Base-by-base conservation (phyloP, 2,797 vertebrate genomes). In the Eospalax fontanierii region DNA sequence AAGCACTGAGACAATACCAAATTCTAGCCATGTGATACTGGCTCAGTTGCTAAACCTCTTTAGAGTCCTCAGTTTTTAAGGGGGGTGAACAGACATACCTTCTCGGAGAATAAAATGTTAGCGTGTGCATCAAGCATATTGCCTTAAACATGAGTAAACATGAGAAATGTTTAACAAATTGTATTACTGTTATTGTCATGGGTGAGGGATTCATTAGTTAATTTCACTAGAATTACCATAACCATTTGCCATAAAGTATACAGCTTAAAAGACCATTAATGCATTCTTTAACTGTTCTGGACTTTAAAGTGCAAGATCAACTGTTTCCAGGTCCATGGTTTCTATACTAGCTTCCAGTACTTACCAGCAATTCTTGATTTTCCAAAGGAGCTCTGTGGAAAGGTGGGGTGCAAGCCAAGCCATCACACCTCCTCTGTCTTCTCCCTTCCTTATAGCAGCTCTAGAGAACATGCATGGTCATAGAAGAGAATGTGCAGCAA, bases 41-140 rank as follows among this genome's bases (percentile, higher is more conserved):
- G 28, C 3, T 40, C 50, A 22, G 30, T 91, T 78, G 33, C 63
- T 78, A 74, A 82, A 63, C 28, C 19, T 86, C 82, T 87, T 43
- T 79, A 40, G 38, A 90, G 74, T 1, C 26, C 14, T 95, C 6
- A 54, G 3, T 65, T 93, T 63, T 90, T 75, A 65, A 83, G 92
- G 78, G 38, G 26, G 80, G 68, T 50, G 4, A 85, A 43, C 12
- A 91, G 8, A 19, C 26, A 33, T 24, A 19, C 1, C 18, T 87
- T 59, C 87, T 63, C 1, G 6, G 3, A 63, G 21, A 73, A 79
- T 30, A 22, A 80, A 83, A 80, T 50, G 18, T 68, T 30, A 22
- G 7, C 2, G 12, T 54, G 71, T 38, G 18, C 6, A 59, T 54
- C 75, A 91, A 68, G 57, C 73, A 59, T 3, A 43, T 66, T 70